Base-by-base conservation (phyloP, 2,797 vertebrate genomes). In the Masticophis lateralis region DNA sequence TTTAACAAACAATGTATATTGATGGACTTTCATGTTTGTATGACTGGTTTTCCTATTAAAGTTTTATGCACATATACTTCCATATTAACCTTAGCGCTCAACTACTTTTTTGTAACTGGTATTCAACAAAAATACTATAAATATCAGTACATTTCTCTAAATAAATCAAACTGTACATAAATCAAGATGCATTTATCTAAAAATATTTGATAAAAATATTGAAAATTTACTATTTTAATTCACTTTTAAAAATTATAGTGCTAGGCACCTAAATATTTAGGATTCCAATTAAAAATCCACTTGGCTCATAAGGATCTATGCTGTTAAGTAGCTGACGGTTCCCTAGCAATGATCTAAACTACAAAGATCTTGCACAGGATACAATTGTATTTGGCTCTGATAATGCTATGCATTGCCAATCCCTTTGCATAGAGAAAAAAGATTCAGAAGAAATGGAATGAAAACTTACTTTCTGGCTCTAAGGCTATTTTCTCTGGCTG, bases 401-500 rank as follows among this genome's bases (percentile, higher is more conserved):
- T 22, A 56, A 56, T 10, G 18, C 51, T 43, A 55, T 14, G 27
- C 22, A 10, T 55, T 94, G 91, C 89, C 61, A 91, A 79, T 89
- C 87, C 66, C 37, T 93, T 88, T 93, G 92, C 91, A 87, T 69
- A 43, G 0, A 66, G 4, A 63, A 28, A 60, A 28, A 91, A 94
- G 43, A 90, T 89, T 57, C 51, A 43, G 4, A 79, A 60, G 89
- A 91, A 91, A 51, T 22, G 57, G 91, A 91, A 83, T 43, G 56
- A 88, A 63, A 94, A 74, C 83, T 92, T 59, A 86, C 47, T 91
- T 94, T 79, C 18, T 92, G 79, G 37, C 91, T 88, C 57, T 32
- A 28, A 74, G 37, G 22, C 16, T 92, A 28, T 57, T 92, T 91
- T 92, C 60, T 91, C 92, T 92, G 93, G 56, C 59, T 93, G 56